Base-by-base conservation (phyloP, 2,888 invertebrate species). In the Pyrgus malvae region DNA sequence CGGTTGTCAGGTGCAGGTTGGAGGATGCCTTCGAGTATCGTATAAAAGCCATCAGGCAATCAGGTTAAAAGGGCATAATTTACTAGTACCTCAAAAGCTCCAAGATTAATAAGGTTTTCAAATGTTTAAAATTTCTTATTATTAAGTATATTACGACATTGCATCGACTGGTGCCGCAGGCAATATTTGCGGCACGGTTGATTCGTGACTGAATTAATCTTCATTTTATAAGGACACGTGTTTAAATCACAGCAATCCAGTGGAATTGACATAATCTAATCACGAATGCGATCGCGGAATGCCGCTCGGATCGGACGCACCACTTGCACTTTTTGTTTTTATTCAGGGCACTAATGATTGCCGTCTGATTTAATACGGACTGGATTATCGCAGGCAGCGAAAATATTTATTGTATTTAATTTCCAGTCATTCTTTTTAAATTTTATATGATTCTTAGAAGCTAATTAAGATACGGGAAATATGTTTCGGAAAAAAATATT, bases 251-350 rank as follows among this genome's bases (percentile, higher is more conserved):
- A 53, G 55, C 58, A 61, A 56, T 62, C 46, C 48, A 49, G 57
- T 57, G 48, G 59, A 65, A 64, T 63, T 61, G 64, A 61, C 62
- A 58, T 62, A 63, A 64, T 63, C 61, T 62, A 62, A 65, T 65
- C 62, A 59, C 37, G 33, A 49, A 46, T 53, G 50, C 45, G 55
- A 60, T 55, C 51, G 46, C 11, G 55, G 60, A 62, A 56, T 51
- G 57, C 58, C 11, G 37, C 45, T 45, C 51, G 44, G 51, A 55
- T 45, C 51, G 44, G 51, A 55, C 48, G 37, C 56, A 46, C 41
- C 48, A 38, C 49, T 48, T 33, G 35, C 41, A 55, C 54, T 66
- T 57, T 59, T 62, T 62, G 59, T 61, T 63, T 65, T 55, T 59
- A 55, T 51, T 55, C 44, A 29, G 44, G 27, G 48, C 56, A 60